These are phyloP conservation scores for Torymus auratus DNA, from an alignment of 2,888 invertebrate genomes.

Conservation along the genomic window DNA sequence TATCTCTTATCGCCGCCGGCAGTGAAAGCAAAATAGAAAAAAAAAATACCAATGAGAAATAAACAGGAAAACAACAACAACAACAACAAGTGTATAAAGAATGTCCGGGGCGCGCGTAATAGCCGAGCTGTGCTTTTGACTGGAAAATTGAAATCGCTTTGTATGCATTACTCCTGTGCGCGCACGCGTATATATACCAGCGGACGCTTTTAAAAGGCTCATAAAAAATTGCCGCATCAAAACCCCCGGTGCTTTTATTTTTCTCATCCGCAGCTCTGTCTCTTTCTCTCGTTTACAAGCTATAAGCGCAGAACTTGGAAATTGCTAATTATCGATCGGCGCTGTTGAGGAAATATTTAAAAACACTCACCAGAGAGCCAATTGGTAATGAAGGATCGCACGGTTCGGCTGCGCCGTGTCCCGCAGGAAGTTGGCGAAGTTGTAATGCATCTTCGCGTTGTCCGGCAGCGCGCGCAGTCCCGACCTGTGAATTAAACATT, in stretches of 20 bases:
- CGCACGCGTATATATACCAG: too few relatives aligned
- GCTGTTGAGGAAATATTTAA: too few relatives aligned
- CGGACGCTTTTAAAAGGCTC: slow-evolving; percentile 45
- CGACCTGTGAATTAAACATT: slow-evolving; percentile 80
- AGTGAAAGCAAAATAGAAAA: slow-evolving; percentile 9
- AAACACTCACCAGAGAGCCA: slow-evolving; percentile 84
- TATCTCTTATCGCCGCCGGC: neutral
- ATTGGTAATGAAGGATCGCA: slow-evolving; percentile 87
- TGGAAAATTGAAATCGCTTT: slow-evolving; percentile 64
- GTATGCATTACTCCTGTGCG: slow-evolving; percentile 57
- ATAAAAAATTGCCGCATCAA: slow-evolving; percentile 51
- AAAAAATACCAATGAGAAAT: neutral
- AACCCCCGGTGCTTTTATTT: slow-evolving; percentile 1
- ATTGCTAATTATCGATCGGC: too few relatives aligned
- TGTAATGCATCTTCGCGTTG: slow-evolving; percentile 94
- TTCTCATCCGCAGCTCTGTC: neutral
- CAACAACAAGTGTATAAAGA: slow-evolving; percentile 8
- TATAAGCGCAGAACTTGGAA: too few relatives aligned
- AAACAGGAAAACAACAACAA: slow-evolving; percentile 6
- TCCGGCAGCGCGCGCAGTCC: slow-evolving; percentile 88
- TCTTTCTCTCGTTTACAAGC: neutral
- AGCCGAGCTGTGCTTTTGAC: slow-evolving; percentile 50
- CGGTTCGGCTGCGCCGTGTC: slow-evolving; percentile 85
- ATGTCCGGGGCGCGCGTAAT: slow-evolving; percentile 29
- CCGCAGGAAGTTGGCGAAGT: slow-evolving; percentile 90